These are phyloP conservation scores for Lepisosteus osseus DNA, from an alignment of 2,113 vertebrate species.

Conservation along the genomic window DNA sequence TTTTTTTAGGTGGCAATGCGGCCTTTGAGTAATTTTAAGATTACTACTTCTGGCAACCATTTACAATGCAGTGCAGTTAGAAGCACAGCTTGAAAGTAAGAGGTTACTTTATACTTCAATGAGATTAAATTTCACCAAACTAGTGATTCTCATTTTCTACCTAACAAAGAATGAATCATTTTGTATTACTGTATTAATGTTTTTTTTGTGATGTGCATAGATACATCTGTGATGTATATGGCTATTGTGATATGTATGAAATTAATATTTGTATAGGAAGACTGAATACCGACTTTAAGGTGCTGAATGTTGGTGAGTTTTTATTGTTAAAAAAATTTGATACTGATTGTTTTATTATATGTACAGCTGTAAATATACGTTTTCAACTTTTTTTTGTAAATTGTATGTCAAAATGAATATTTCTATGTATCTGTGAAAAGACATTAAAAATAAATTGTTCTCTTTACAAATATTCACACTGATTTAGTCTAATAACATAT, in stretches of 20 bases:
- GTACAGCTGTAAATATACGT: slow-evolving; percentile 36
- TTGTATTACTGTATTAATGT: slow-evolving; percentile 8
- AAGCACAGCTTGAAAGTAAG: background rate
- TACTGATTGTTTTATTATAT: slow-evolving; percentile 38
- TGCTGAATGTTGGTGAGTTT: slow-evolving; percentile 39
- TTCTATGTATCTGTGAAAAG: slow-evolving; percentile 43
- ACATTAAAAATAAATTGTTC: slow-evolving; percentile 22
- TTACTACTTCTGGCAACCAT: too few species aligned
- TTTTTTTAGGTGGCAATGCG: too few species aligned
- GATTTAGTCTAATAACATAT: too few species aligned
- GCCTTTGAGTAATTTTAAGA: too few species aligned
- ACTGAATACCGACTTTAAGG: slow-evolving; percentile 24
- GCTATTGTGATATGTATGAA: slow-evolving; percentile 34
- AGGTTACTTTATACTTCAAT: too few species aligned
- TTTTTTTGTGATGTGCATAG: slow-evolving; percentile 24
- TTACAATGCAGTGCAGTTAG: too few species aligned
- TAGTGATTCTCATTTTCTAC: slow-evolving; percentile 9
- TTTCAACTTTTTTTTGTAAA: slow-evolving; percentile 36
- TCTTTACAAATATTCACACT: slow-evolving; percentile 6
- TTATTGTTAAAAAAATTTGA: slow-evolving; percentile 38
- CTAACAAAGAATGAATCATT: slow-evolving; percentile 11
- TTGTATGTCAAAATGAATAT: slow-evolving; percentile 22
- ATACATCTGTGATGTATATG: slow-evolving; percentile 35
- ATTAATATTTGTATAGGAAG: slow-evolving; percentile 26
- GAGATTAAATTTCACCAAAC: background rate